These are phyloP conservation scores for Chymomyza costata DNA, from an alignment of 1,140 invertebrate species.

Conservation along the genomic window DNA sequence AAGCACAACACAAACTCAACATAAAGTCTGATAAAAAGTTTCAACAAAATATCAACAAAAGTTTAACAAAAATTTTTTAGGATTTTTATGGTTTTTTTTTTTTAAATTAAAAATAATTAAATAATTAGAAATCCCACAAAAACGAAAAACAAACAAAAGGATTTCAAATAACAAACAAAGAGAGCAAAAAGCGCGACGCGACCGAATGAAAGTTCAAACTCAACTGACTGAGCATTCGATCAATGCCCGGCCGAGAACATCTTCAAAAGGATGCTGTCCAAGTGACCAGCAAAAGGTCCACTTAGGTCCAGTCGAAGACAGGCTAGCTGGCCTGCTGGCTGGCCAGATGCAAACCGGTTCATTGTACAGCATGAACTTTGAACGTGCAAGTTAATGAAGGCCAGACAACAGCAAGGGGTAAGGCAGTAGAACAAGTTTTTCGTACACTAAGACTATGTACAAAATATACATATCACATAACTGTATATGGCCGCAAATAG, in stretches of 20 bases:
- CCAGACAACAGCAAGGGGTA: constrained; percentile 27
- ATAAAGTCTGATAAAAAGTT: constrained; percentile 12
- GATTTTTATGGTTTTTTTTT: too few relatives aligned
- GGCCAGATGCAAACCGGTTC: constrained; percentile 53
- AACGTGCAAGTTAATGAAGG: constrained; percentile 38
- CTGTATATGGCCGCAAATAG: constrained; percentile 15
- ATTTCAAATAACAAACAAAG: constrained; percentile 1
- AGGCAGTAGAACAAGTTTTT: too few relatives aligned
- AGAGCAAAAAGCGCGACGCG: constrained; percentile 46
- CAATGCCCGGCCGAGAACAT: constrained; percentile 6
- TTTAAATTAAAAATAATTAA: background rate
- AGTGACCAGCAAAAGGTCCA: constrained; percentile 18
- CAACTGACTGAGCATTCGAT: constrained; percentile 48
- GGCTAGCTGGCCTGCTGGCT: constrained; percentile 36
- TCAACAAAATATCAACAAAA: constrained; percentile 40
- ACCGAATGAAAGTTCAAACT: constrained; percentile 71
- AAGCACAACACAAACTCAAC: background rate
- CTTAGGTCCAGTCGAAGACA: constrained; percentile 56
- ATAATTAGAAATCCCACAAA: constrained; percentile 56
- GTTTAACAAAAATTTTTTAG: too few relatives aligned
- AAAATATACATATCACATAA: constrained; percentile 5
- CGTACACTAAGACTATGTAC: background rate
- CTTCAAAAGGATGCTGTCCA: constrained; percentile 43
- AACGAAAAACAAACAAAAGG: constrained; percentile 55
- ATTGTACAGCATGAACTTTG: constrained; percentile 54